A percentile compares a stretch with the other conserved stretches of the same genome.
Conservation (phyloP, 2,888 invertebrate genomes). For the Pocota personata region DNA sequence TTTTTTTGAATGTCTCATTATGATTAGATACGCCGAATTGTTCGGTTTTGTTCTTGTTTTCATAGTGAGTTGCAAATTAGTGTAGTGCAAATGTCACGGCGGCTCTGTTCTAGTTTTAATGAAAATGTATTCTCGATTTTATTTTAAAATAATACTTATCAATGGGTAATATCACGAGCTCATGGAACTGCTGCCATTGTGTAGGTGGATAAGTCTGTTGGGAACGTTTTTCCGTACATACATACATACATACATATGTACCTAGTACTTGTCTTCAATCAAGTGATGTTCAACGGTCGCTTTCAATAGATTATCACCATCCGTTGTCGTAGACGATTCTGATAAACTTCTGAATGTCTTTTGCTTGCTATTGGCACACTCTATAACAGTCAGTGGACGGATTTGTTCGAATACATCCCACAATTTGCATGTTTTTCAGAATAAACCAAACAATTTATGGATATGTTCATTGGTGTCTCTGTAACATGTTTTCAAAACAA, state of each 20-base stretch:
- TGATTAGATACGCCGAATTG: slow-evolving; percentile 9
- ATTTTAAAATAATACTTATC: neutral
- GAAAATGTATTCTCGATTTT: neutral
- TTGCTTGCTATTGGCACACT: neutral
- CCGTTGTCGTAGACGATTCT: neutral
- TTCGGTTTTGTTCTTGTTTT: slow-evolving; percentile 3
- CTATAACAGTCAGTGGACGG: too few species aligned
- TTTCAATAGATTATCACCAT: neutral
- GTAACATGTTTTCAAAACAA: too few species aligned
- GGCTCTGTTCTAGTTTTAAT: neutral
- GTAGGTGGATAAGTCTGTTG: neutral
- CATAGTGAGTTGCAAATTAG: neutral
- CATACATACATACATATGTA: neutral
- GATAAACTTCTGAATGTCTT: neutral
- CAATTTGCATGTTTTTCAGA: too few species aligned
- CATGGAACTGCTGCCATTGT: neutral
- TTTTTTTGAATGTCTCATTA: neutral
- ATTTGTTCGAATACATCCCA: too few species aligned
- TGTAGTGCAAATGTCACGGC: neutral
- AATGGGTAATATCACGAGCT: neutral
- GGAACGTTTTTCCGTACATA: neutral
- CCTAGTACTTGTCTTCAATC: neutral
- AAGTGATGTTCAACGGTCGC: neutral
- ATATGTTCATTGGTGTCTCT: too few species aligned
- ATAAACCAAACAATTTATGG: too few species aligned